Conservation (phyloP, 2,113 vertebrate genomes). For the Phyllostomus hastatus region DNA sequence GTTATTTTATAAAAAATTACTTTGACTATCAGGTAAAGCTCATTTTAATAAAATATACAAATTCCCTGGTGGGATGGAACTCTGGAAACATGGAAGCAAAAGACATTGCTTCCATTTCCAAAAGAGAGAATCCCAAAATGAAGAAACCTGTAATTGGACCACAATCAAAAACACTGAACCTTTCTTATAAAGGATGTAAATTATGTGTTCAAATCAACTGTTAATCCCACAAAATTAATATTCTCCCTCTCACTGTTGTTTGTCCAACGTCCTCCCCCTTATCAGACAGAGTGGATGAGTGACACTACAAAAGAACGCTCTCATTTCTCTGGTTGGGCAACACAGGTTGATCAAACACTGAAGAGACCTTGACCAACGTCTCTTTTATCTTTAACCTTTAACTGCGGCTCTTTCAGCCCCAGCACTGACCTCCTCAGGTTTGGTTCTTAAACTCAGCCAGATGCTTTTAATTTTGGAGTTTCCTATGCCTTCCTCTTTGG, state of each 20-base stretch:
- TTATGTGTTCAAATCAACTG: background rate
- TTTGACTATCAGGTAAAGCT: background rate
- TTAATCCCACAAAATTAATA: background rate
- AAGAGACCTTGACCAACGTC: background rate
- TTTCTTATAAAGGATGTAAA: background rate
- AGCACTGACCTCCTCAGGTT: background rate
- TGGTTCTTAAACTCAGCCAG: background rate
- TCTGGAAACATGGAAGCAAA: background rate
- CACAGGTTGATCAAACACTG: background rate
- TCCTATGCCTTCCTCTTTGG: background rate
- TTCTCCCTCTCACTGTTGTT: background rate
- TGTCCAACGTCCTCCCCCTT: background rate
- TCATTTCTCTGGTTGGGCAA: background rate
- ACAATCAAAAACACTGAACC: background rate
- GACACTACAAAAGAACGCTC: background rate
- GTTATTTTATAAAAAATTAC: background rate
- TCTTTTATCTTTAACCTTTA: conserved; percentile 37
- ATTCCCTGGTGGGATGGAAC: background rate
- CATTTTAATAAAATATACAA: background rate
- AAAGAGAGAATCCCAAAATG: background rate
- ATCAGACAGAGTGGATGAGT: background rate
- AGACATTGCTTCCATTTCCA: background rate
- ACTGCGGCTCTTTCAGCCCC: background rate
- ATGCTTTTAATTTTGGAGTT: background rate
- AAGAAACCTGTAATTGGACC: background rate